Base-by-base conservation (phyloP, 2,113 vertebrate genomes). In the Nothobranchius furzeri region DNA sequence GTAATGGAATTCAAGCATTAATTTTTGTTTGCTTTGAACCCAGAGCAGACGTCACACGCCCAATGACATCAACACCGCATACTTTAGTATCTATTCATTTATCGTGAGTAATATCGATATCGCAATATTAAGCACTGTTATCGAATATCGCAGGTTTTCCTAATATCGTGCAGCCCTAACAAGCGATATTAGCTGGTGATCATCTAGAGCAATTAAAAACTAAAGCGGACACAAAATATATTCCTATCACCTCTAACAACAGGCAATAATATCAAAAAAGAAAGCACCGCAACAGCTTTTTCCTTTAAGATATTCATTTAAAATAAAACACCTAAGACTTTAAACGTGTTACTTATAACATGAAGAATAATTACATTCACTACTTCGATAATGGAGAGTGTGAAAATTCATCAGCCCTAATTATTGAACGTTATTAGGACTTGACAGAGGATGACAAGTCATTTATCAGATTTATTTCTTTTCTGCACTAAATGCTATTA, bases 341-440 rank as follows among this genome's bases (percentile, higher is more conserved):
- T 91, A 30, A 94, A 95, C 95, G 96, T 98, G 94, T 98, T 96
- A 95, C 90, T 94, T 95, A 94, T 97, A 96, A 96, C 96, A 95
- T 96, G 95, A 94, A 97, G 95, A 97, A 96, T 98, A 98, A 99
- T 98, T 97, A 96, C 96, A 96, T 95, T 95, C 94, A 95, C 95
- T 95, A 95, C 94, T 96, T 95, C 95, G 95, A 98, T 98, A 98
- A 98, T 98, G 95, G 95, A 95, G 95, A 97, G 94, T 97, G 95
- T 95, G 96, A 98, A 99, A 98, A 98, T 99, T 95, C 96, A 99
- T 99, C 97, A 98, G 95, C 94, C 90, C 94, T 98, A 96, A 98
- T 99, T 98, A 99, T 98, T 95, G 96, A 95, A 97, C 95, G 95
- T 98, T 99, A 99, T 98, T 98, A 98, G 93, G 57, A 98, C 95